These are phyloP conservation scores for Daktulosphaira vitifoliae DNA, from an alignment of 1,140 invertebrate genomes.

Conservation along the genomic window DNA sequence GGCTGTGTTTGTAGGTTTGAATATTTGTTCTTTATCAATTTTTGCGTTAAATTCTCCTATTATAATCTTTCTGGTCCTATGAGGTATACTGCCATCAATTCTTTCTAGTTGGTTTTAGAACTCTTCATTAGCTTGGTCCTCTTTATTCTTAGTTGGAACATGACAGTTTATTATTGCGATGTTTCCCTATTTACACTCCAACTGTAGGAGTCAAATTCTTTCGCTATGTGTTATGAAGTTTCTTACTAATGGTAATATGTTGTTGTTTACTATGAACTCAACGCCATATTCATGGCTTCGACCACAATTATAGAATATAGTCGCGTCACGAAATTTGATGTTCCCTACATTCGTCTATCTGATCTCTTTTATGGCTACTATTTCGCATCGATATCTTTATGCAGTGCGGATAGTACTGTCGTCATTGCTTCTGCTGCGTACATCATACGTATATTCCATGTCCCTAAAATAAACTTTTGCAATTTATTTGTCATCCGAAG, in stretches of 20 bases:
- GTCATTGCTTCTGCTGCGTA: background rate
- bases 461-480: background rate
- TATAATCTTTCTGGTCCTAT: too few relatives aligned
- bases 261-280: background rate
- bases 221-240: background rate
- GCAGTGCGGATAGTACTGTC: background rate
- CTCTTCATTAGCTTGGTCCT: background rate
- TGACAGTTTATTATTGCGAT: background rate
- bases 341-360: too few relatives aligned
- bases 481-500: background rate
- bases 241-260: background rate
- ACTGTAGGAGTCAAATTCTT: background rate
- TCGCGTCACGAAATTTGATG: too few relatives aligned
- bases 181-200: background rate
- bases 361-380: background rate
- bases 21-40: conserved; percentile 33
- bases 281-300: too few relatives aligned
- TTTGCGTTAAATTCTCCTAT: too few relatives aligned
- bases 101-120: too few relatives aligned
- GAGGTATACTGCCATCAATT: too few relatives aligned
- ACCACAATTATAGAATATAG: too few relatives aligned
- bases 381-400: background rate
- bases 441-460: background rate
- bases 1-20: conserved; percentile 37
- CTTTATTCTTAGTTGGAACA: background rate